These are phyloP conservation scores for Taenioides sp. DNA, from an alignment of 2,797 vertebrate species.

Conservation along the genomic window DNA sequence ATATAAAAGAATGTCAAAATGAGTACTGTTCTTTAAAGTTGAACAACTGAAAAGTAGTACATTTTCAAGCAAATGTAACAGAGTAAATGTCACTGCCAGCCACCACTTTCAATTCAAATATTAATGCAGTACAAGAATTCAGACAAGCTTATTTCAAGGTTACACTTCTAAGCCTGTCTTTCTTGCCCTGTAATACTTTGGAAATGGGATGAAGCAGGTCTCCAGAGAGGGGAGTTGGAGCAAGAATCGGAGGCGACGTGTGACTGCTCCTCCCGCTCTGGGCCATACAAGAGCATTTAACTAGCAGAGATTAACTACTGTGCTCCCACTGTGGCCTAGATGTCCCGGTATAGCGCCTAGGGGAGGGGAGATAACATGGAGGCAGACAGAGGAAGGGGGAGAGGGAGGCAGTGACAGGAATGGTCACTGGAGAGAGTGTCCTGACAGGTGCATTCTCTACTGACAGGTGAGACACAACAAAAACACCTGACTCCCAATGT, in stretches of 20 bases:
- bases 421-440: conserved; percentile 44
- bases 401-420: conserved; percentile 40
- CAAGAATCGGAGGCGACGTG: conserved; percentile 54
- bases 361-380: conserved; percentile 48
- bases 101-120: conserved; percentile 6
- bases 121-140: conserved; percentile 32
- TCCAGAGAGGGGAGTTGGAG: conserved; percentile 44
- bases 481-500: conserved; percentile 20
- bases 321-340: conserved; percentile 67
- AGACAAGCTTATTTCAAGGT: conserved; percentile 27
- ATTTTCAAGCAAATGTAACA: not conserved
- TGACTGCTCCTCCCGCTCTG: conserved; percentile 48
- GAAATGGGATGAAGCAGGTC: conserved; percentile 47
- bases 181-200: conserved; percentile 40
- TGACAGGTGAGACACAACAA: conserved; percentile 52
- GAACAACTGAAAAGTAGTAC: not conserved
- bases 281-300: conserved; percentile 75
- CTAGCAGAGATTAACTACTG: conserved; percentile 74
- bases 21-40: not conserved
- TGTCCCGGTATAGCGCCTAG: conserved; percentile 67
- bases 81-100: not conserved
- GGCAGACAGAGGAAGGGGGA: conserved; percentile 17
- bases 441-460: conserved; percentile 40
- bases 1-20: not conserved
- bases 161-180: conserved; percentile 33